phyloP scores from a whole-genome alignment of 2,888 invertebrate genomes.

The Drosophila antonietae region DNA sequence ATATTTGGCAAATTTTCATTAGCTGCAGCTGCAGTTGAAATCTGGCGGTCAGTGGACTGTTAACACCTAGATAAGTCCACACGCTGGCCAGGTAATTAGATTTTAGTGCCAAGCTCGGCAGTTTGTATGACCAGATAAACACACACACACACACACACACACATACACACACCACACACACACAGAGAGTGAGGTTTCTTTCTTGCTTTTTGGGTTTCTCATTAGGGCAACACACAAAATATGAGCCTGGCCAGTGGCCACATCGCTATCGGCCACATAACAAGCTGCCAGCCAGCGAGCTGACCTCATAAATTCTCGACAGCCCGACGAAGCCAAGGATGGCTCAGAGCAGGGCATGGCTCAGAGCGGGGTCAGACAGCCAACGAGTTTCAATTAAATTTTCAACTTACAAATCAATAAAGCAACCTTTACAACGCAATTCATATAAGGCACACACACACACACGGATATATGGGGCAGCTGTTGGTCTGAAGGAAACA shows the following conservation, averaged over 20 bases:
- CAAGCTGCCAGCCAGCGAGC: slow-evolving; percentile 31
- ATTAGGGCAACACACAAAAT: slow-evolving; percentile 68
- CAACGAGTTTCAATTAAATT: slow-evolving; percentile 74
- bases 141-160: neutral
- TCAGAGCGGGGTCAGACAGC: slow-evolving; percentile 1
- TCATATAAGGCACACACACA: slow-evolving; percentile 43
- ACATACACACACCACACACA: neutral
- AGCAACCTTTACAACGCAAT: slow-evolving; percentile 77
- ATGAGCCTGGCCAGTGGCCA: slow-evolving; percentile 54
- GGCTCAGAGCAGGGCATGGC: neutral
- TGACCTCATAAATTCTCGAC: slow-evolving; percentile 58
- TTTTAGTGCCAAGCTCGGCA: slow-evolving; percentile 64
- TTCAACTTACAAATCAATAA: slow-evolving; percentile 79
- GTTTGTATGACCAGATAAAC: slow-evolving; percentile 61
- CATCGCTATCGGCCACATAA: slow-evolving; percentile 34
- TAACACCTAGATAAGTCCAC: slow-evolving; percentile 52
- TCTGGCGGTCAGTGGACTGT: slow-evolving; percentile 47
- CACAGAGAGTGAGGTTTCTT: slow-evolving; percentile 10
- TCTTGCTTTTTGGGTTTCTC: slow-evolving; percentile 62
- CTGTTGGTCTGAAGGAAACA: slow-evolving; percentile 38
- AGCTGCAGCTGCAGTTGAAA: slow-evolving; percentile 1
- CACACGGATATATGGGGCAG: slow-evolving; percentile 41
- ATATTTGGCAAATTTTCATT: slow-evolving; percentile 12
- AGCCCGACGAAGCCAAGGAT: slow-evolving; percentile 29
- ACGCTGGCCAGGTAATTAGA: slow-evolving; percentile 59